These are phyloP conservation scores for Drymodes brunneopygia DNA, from an alignment of 2,113 vertebrate species.

Conservation along the genomic window DNA sequence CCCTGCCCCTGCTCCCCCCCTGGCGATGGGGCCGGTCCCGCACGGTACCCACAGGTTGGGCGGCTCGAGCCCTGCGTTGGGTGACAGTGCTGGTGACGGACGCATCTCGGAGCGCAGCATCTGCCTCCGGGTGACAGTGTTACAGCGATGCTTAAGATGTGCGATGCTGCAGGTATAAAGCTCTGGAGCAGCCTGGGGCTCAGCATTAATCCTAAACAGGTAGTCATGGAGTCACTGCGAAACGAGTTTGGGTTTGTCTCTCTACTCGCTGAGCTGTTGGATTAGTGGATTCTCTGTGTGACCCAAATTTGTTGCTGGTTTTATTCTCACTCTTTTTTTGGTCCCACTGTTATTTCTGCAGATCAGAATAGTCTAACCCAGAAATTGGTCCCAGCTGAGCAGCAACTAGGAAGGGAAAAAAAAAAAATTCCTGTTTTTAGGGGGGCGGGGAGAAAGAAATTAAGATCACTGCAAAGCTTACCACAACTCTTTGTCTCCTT, in stretches of 20 bases:
- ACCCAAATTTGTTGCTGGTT: slow-evolving; percentile 19
- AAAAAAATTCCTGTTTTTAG: too few relatives aligned
- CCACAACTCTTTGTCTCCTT: background rate
- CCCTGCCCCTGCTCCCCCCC: background rate
- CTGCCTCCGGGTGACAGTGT: background rate
- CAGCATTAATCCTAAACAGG: background rate
- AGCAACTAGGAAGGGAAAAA: background rate
- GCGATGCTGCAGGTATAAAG: background rate
- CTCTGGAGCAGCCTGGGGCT: background rate
- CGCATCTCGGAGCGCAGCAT: background rate
- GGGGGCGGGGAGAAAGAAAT: fast-evolving
- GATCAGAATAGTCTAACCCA: background rate
- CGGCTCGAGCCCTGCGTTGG: background rate
- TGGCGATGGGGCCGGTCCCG: background rate
- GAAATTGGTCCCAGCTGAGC: background rate
- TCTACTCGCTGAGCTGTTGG: background rate
- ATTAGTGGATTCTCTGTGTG: background rate
- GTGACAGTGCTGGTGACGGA: fast-evolving
- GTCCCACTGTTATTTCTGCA: background rate
- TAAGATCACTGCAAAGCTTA: background rate
- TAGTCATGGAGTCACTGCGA: background rate
- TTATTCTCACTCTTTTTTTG: background rate
- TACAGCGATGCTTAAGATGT: fast-evolving
- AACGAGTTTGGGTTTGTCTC: background rate
- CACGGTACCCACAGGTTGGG: fast-evolving